Evolutionary conservation across 2,888 invertebrate species (phyloP).

Genomic region (Nudaria mundana): DNA sequence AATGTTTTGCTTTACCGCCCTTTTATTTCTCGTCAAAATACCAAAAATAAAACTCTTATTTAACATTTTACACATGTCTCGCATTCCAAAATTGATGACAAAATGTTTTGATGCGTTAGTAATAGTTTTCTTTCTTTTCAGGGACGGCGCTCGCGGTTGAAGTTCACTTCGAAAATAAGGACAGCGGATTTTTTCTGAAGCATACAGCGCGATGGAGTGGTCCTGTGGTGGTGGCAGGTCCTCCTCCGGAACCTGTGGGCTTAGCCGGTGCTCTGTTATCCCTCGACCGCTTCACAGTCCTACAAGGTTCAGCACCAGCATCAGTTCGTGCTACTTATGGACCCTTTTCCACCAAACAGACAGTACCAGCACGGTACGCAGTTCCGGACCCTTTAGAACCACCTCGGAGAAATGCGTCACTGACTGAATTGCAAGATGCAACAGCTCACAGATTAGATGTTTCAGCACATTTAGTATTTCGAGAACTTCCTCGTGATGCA

Average conservation of each 20-base stretch:
- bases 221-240: no score
- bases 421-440: conserved; percentile 81
- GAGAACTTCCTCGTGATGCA: conserved; percentile 91
- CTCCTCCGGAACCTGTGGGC: conserved; percentile 69
- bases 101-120: conserved; percentile 35
- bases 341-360: conserved; percentile 97
- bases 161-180: conserved; percentile 95
- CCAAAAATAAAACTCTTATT: conserved; percentile 61
- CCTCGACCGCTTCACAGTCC: conserved; percentile 93
- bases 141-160: conserved; percentile 88
- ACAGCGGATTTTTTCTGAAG: conserved; percentile 94
- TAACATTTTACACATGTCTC: conserved; percentile 56
- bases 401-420: conserved; percentile 79
- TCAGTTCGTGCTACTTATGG: conserved; percentile 96
- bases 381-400: conserved; percentile 91
- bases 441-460: conserved; percentile 91
- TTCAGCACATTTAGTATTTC: conserved; percentile 95
- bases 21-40: conserved; percentile 61
- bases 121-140: conserved; percentile 71
- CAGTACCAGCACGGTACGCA: conserved; percentile 93
- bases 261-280: conserved; percentile 87
- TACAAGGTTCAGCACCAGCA: conserved; percentile 94
- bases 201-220: conserved; percentile 89
- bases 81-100: conserved; percentile 37
- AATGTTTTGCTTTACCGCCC: conserved; percentile 56